Evolutionary conservation across 2,113 vertebrate species (phyloP).

Genomic region (Antidorcas marsupialis): DNA sequence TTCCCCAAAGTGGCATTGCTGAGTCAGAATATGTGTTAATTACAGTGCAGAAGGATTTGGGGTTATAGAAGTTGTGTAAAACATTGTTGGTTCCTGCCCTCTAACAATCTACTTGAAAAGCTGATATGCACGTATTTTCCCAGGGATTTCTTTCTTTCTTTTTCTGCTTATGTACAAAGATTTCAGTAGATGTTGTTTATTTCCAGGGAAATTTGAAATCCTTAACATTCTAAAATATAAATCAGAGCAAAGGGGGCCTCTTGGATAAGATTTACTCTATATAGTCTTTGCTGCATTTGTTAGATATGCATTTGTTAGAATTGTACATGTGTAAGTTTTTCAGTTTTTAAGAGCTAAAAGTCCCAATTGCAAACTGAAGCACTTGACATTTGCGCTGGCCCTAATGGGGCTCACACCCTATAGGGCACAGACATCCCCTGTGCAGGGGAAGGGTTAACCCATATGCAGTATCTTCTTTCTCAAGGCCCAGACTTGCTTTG

Average conservation of each 20-base stretch:
- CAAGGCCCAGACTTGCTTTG: not conserved
- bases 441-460: fast-evolving
- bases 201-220: not conserved
- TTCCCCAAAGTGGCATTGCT: not conserved
- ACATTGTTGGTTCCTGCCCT: not conserved
- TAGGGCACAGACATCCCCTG: not conserved
- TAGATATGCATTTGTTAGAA: not conserved
- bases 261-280: not conserved
- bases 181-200: not conserved
- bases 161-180: not conserved
- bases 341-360: not conserved
- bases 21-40: not conserved
- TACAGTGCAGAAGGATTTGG: not conserved
- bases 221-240: not conserved
- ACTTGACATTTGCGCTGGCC: not conserved
- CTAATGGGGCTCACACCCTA: fast-evolving
- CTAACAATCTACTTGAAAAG: not conserved
- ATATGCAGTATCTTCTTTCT: not conserved
- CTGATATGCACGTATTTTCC: not conserved
- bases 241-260: not conserved
- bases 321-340: not conserved
- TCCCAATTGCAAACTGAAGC: not conserved
- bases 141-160: not conserved
- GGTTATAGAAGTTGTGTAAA: not conserved
- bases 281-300: not conserved